Conservation (phyloP, 2,888 invertebrate genomes). For the Callyntrura guangdongensis region DNA sequence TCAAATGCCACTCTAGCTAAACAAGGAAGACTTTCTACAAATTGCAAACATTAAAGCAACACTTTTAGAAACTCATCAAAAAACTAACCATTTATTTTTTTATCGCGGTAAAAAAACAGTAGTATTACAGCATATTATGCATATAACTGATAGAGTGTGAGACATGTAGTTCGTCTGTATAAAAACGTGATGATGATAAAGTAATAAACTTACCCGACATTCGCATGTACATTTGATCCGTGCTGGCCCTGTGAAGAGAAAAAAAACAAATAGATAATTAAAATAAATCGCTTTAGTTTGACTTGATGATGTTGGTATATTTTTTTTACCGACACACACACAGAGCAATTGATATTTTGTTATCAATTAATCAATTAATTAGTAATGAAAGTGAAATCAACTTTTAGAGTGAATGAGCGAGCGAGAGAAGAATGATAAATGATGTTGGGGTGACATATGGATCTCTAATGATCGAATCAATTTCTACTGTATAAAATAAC, state of each 20-base stretch:
- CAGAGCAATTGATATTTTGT: neutral
- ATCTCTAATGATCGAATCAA: neutral
- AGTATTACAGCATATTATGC: too few species aligned
- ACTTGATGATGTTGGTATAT: neutral
- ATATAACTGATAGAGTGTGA: too few species aligned
- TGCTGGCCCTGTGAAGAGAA: conserved; percentile 80
- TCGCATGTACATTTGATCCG: conserved; percentile 82
- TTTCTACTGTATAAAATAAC: neutral
- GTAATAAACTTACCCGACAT: conserved; percentile 81
- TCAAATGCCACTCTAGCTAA: too few species aligned
- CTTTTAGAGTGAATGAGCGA: neutral
- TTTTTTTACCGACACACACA: neutral
- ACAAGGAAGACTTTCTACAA: too few species aligned
- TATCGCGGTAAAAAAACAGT: too few species aligned
- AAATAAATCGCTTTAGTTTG: neutral
- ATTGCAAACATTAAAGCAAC: too few species aligned
- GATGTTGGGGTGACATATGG: conserved; percentile 1
- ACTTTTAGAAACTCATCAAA: too few species aligned
- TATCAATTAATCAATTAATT: conserved; percentile 54
- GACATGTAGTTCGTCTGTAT: neutral
- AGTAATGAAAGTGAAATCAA: conserved; percentile 47
- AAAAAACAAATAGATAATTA: conserved; percentile 57
- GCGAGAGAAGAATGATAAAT: neutral
- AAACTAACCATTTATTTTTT: too few species aligned
- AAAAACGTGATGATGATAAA: conserved; percentile 5